Conservation (phyloP, 2,888 invertebrate genomes). For the Lycia hirtaria region DNA sequence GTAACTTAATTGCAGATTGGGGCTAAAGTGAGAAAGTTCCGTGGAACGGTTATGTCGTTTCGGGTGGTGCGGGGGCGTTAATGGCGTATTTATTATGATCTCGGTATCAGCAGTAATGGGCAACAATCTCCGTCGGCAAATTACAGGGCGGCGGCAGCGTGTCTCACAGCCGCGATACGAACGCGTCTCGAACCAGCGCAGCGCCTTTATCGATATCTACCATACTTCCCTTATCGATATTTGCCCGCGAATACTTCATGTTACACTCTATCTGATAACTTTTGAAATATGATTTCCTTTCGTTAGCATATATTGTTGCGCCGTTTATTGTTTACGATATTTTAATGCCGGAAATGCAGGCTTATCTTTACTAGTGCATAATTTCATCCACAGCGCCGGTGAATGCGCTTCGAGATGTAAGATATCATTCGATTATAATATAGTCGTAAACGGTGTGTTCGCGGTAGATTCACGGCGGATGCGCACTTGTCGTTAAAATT, state of each 20-base stretch:
- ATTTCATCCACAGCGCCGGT: slow-evolving; percentile 21
- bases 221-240: slow-evolving; percentile 64
- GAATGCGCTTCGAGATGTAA: slow-evolving; percentile 23
- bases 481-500: slow-evolving; percentile 64
- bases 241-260: slow-evolving; percentile 62
- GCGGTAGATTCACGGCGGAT: slow-evolving; percentile 44
- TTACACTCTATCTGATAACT: slow-evolving; percentile 60
- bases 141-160: slow-evolving; percentile 83
- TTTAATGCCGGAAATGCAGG: slow-evolving; percentile 37
- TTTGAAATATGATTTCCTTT: slow-evolving; percentile 66
- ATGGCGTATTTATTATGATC: slow-evolving; percentile 86
- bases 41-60: slow-evolving; percentile 74
- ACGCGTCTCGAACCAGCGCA: slow-evolving; percentile 48
- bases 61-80: slow-evolving; percentile 83
- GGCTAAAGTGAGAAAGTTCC: slow-evolving; percentile 42
- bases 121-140: slow-evolving; percentile 84
- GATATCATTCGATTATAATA: slow-evolving; percentile 21
- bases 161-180: slow-evolving; percentile 67
- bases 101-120: slow-evolving; percentile 84
- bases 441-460: slow-evolving; percentile 21
- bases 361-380: slow-evolving; percentile 33
- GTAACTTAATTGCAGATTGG: slow-evolving; percentile 35
- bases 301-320: slow-evolving; percentile 43
- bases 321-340: slow-evolving; percentile 43
- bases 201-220: slow-evolving; percentile 71